Conservation (phyloP, 1,140 invertebrate genomes). For the Drosophila arawakana region DNA sequence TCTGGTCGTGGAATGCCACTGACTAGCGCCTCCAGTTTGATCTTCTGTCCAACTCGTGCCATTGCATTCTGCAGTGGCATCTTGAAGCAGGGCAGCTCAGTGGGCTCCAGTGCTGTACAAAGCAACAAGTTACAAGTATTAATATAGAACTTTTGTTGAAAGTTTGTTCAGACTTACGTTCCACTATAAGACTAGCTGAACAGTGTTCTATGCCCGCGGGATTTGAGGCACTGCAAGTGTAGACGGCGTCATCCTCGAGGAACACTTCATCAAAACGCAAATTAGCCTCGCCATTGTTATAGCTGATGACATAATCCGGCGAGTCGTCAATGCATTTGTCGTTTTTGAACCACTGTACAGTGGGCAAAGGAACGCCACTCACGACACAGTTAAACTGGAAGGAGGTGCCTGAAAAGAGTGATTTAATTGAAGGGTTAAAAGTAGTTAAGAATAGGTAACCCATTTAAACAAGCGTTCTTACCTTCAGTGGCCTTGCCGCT, state of each 20-base stretch:
- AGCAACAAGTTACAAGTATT: background rate
- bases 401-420: slow-evolving; percentile 77
- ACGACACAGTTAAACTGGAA: slow-evolving; percentile 90
- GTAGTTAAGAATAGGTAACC: background rate
- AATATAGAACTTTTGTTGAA: background rate
- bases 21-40: slow-evolving; percentile 90
- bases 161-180: slow-evolving; percentile 85
- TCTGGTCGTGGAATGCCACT: slow-evolving; percentile 90
- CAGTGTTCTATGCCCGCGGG: slow-evolving; percentile 90
- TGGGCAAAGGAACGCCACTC: slow-evolving; percentile 90
- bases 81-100: slow-evolving; percentile 88
- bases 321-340: slow-evolving; percentile 87
- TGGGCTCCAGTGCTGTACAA: slow-evolving; percentile 86
- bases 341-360: slow-evolving; percentile 91
- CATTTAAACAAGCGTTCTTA: background rate
- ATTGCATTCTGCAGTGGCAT: slow-evolving; percentile 87
- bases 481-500: slow-evolving; percentile 88
- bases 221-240: slow-evolving; percentile 90
- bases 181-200: slow-evolving; percentile 90
- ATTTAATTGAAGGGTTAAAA: too few species aligned
- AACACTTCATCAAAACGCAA: slow-evolving; percentile 88
- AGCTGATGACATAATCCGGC: slow-evolving; percentile 87
- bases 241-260: slow-evolving; percentile 88
- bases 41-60: slow-evolving; percentile 88
- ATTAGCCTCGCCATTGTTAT: slow-evolving; percentile 90